phyloP scores from a whole-genome alignment of 2,888 invertebrate genomes.

The Lepidocyrtoides sp. region DNA sequence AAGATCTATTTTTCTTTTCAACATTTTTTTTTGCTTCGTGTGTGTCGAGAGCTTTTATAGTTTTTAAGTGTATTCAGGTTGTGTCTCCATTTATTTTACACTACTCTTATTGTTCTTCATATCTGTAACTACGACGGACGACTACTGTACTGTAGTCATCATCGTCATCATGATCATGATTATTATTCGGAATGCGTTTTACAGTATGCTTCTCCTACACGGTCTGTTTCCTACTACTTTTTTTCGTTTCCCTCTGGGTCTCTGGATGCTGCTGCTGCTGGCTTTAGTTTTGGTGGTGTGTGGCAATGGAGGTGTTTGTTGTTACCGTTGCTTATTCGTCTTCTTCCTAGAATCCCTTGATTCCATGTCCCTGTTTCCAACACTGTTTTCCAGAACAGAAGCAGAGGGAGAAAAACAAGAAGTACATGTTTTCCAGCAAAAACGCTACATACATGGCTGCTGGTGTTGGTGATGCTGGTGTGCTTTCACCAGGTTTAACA shows the following conservation, averaged over 20 bases:
- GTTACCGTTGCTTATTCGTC: no score
- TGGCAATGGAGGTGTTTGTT: no score
- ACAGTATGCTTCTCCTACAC: background rate
- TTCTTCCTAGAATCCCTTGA: background rate
- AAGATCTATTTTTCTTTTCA: background rate
- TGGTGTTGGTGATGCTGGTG: background rate
- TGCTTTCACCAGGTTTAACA: background rate
- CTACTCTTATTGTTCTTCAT: constrained; percentile 24
- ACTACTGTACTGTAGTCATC: background rate
- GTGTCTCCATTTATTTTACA: constrained; percentile 54
- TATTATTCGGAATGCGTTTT: constrained; percentile 53
- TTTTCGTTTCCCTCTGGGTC: background rate
- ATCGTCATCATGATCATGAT: constrained; percentile 1
- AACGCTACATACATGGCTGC: no score
- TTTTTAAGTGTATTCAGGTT: constrained; percentile 36
- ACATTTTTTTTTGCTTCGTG: background rate
- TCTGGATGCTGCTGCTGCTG: background rate
- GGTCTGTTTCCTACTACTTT: constrained; percentile 14
- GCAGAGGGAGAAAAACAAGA: background rate
- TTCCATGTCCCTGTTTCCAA: no score
- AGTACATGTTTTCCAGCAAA: no score
- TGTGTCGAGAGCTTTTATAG: background rate
- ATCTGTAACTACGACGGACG: background rate
- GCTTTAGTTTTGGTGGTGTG: background rate
- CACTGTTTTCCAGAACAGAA: no score